These are phyloP conservation scores for Bombus superbus DNA, from an alignment of 1,140 invertebrate genomes.

Conservation along the genomic window DNA sequence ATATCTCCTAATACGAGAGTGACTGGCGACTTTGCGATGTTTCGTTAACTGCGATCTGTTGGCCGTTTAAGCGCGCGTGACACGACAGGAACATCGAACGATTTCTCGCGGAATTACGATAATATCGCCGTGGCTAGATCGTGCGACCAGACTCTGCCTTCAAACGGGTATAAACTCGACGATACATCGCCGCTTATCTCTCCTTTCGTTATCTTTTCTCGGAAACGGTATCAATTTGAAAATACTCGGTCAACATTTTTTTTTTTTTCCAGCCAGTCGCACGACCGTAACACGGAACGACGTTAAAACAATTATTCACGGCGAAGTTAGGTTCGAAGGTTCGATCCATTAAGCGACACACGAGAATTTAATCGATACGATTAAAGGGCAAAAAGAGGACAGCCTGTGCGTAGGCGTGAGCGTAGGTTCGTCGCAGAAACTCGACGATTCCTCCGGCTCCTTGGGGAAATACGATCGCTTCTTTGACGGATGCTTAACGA, in stretches of 20 bases:
- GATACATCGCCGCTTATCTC: not conserved
- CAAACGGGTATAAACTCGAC: not conserved
- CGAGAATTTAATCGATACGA: conserved; percentile 16
- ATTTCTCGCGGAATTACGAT: conserved; percentile 14
- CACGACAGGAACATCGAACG: not conserved
- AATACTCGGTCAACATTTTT: not conserved
- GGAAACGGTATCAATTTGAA: no score
- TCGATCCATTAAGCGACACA: not conserved
- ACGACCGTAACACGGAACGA: not conserved
- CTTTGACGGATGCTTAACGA: not conserved
- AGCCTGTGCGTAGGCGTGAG: not conserved
- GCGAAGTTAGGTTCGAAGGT: not conserved
- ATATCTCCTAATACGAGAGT: not conserved
- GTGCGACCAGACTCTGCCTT: not conserved
- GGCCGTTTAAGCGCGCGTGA: conserved; percentile 3
- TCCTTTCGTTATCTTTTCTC: no score
- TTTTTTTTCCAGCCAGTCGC: not conserved
- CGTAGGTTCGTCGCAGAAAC: not conserved
- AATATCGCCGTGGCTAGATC: not conserved
- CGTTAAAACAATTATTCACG: not conserved
- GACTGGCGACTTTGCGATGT: not conserved
- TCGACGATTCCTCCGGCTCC: not conserved
- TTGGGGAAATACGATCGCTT: not conserved
- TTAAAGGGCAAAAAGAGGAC: conserved; percentile 12
- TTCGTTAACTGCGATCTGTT: not conserved